Evolutionary conservation across 1,140 invertebrate species (phyloP).

Genomic region (Battus philenor): DNA sequence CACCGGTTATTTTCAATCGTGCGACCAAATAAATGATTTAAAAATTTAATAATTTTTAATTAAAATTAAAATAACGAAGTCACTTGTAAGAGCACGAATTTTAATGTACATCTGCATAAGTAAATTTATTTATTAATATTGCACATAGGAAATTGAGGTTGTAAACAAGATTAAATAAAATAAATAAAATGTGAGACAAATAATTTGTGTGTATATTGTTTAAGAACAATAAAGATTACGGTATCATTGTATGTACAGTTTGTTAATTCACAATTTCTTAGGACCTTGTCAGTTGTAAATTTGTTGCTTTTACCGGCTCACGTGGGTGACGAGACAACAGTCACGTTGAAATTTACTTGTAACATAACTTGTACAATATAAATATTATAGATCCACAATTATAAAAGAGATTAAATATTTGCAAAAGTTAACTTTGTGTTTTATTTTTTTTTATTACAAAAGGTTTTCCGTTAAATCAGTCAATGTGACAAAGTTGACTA

Average conservation of each 20-base stretch:
- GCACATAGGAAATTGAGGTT: constrained; percentile 73
- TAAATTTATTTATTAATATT: constrained; percentile 27
- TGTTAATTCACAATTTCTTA: constrained; percentile 44
- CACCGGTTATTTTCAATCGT: not conserved
- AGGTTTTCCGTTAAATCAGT: constrained; percentile 27
- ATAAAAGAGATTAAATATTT: constrained; percentile 78
- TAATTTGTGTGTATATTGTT: constrained; percentile 72
- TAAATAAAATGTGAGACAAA: constrained; percentile 61
- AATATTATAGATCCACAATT: constrained; percentile 77
- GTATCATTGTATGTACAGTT: constrained; percentile 60
- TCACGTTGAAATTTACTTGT: constrained; percentile 69
- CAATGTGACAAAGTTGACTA: constrained; percentile 21
- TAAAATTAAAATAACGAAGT: constrained; percentile 26
- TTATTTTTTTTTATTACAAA: constrained; percentile 39
- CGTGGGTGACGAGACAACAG: constrained; percentile 33
- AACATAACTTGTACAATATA: constrained; percentile 77
- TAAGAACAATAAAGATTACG: constrained; percentile 61
- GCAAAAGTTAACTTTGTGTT: constrained; percentile 73
- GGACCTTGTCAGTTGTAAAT: constrained; percentile 41
- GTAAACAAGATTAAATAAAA: constrained; percentile 59
- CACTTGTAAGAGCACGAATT: constrained; percentile 35
- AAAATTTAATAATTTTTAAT: constrained; percentile 11
- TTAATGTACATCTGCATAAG: constrained; percentile 25
- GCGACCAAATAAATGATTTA: constrained; percentile 7
- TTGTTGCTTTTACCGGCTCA: constrained; percentile 41